Conservation (phyloP, 2,113 vertebrate species). For the Dasyprocta punctata region DNA sequence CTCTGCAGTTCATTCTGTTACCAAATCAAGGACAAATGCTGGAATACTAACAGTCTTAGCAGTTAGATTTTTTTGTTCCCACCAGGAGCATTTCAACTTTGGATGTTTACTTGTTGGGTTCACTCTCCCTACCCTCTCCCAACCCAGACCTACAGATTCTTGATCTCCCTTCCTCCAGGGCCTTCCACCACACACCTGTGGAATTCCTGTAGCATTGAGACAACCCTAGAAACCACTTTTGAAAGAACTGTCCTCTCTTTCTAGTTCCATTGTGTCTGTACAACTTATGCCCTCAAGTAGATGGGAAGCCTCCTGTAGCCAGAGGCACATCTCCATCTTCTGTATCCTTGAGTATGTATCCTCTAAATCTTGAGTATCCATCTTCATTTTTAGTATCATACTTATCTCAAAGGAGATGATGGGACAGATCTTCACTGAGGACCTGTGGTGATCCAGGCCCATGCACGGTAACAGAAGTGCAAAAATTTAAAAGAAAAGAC, state of each 20-base stretch:
- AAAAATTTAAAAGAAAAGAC: neutral
- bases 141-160: neutral
- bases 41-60: neutral
- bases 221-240: neutral
- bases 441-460: neutral
- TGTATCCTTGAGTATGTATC: no score
- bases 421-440: neutral
- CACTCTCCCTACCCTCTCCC: neutral
- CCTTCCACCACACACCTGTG: neutral
- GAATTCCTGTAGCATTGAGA: neutral
- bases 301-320: neutral
- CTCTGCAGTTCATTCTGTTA: neutral
- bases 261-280: neutral
- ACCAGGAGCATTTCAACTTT: neutral
- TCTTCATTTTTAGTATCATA: neutral
- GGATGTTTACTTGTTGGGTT: neutral
- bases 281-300: neutral
- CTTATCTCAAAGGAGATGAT: neutral
- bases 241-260: neutral
- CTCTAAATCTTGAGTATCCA: neutral
- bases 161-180: neutral
- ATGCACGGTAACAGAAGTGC: neutral
- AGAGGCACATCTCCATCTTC: neutral
- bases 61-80: neutral
- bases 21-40: neutral